Evolutionary conservation across 2,113 vertebrate species (phyloP).

Genomic region (Origma solitaria): DNA sequence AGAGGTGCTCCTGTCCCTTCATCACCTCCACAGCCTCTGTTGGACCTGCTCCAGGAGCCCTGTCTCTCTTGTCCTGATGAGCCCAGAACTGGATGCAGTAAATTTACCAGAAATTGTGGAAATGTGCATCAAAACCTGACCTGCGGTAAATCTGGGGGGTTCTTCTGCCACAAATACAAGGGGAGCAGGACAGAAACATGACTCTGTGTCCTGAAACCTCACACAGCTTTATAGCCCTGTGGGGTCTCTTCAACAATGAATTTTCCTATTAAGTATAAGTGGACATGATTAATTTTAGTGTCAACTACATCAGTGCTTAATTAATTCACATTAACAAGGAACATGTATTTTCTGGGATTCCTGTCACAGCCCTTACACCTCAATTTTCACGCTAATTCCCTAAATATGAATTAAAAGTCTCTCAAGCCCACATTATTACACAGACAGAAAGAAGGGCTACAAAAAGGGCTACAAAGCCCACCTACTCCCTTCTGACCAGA

Average conservation of each 20-base stretch:
- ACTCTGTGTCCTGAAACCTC: fast-evolving
- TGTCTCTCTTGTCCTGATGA: not conserved
- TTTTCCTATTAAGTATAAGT: not conserved
- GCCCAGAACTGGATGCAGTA: fast-evolving
- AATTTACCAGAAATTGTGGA: not conserved
- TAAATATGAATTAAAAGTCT: not conserved
- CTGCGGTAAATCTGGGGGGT: fast-evolving
- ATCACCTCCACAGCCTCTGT: not conserved
- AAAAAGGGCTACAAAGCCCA: not conserved
- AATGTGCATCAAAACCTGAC: not conserved
- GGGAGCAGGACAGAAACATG: fast-evolving
- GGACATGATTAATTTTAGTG: not conserved
- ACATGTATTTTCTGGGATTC: not conserved
- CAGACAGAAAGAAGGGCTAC: not conserved
- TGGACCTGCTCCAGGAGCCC: not conserved
- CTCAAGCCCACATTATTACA: fast-evolving
- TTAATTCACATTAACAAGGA: not conserved
- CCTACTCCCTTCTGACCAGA: not conserved
- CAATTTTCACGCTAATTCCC: not conserved
- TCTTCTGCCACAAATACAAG: not conserved
- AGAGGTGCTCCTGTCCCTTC: not conserved
- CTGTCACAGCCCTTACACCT: not conserved
- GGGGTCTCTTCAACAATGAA: not conserved
- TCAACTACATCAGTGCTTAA: not conserved
- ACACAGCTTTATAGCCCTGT: not conserved